Percentiles rank a stretch among this genome's conserved stretches.
phyloP scores from a whole-genome alignment of 2,888 invertebrate species.

The Hermaeophaga mercurialis region DNA sequence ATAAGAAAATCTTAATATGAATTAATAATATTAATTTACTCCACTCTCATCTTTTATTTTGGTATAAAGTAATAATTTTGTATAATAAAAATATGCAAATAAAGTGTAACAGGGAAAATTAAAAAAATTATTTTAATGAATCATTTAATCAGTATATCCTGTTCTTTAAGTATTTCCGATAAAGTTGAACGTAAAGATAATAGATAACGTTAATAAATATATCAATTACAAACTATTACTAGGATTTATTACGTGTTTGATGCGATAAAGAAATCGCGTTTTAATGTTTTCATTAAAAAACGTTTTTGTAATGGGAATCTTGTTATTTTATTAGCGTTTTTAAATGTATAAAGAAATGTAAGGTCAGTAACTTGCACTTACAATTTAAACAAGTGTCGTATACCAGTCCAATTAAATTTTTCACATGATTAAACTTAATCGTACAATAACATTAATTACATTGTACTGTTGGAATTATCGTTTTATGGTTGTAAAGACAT shows the following conservation, averaged over 20 bases:
- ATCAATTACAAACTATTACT: background rate
- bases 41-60: too few relatives aligned
- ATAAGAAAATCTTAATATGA: too few relatives aligned
- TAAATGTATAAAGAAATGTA: background rate
- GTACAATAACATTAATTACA: background rate
- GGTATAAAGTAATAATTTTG: too few relatives aligned
- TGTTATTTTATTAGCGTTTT: background rate
- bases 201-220: too few relatives aligned
- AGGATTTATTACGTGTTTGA: background rate
- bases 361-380: conserved; percentile 2
- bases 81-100: too few relatives aligned
- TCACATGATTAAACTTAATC: background rate
- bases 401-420: too few relatives aligned
- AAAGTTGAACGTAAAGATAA: too few relatives aligned
- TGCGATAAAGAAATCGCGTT: background rate
- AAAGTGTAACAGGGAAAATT: too few relatives aligned
- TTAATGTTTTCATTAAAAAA: background rate
- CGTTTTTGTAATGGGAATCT: background rate
- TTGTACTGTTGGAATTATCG: background rate
- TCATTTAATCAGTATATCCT: too few relatives aligned
- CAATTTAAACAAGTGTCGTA: background rate
- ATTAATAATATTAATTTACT: too few relatives aligned
- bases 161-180: too few relatives aligned
- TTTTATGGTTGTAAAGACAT: background rate
- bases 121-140: too few relatives aligned